These are phyloP conservation scores for Timema podura DNA, from an alignment of 2,888 invertebrate genomes.

Conservation along the genomic window DNA sequence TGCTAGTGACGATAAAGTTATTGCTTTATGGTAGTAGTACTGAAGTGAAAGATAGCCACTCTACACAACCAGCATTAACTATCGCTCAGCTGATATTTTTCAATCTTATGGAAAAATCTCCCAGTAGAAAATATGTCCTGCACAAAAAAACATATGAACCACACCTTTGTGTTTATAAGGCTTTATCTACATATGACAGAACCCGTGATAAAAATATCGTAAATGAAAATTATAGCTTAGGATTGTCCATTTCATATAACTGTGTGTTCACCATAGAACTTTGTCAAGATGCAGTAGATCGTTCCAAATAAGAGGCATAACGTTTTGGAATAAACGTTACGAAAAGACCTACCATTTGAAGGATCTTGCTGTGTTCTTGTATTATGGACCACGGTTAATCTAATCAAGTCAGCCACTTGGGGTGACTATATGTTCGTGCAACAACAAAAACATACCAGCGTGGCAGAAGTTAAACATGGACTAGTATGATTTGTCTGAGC, in stretches of 20 bases:
- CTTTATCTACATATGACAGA: constrained; percentile 9
- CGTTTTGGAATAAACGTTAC: too few relatives aligned
- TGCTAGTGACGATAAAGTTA: background rate
- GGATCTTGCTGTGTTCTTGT: too few relatives aligned
- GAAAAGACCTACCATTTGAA: too few relatives aligned
- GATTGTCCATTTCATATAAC: constrained; percentile 4
- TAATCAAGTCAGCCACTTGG: too few relatives aligned
- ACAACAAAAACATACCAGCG: too few relatives aligned
- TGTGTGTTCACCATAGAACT: constrained; percentile 1
- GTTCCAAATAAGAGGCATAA: background rate
- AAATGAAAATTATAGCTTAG: background rate
- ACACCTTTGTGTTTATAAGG: background rate
- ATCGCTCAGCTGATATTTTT: background rate
- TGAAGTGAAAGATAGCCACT: constrained; percentile 6
- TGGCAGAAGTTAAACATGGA: too few relatives aligned
- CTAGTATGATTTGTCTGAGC: too few relatives aligned
- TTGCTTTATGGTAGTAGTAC: constrained; percentile 8
- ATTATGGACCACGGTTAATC: too few relatives aligned
- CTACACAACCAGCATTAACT: background rate
- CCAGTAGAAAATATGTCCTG: background rate
- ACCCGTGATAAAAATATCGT: background rate
- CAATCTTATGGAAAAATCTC: background rate
- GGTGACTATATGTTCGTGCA: too few relatives aligned
- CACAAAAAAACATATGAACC: background rate
- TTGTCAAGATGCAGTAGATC: background rate